phyloP scores from a whole-genome alignment of 2,113 vertebrate species.

The Podarcis cretensis region DNA sequence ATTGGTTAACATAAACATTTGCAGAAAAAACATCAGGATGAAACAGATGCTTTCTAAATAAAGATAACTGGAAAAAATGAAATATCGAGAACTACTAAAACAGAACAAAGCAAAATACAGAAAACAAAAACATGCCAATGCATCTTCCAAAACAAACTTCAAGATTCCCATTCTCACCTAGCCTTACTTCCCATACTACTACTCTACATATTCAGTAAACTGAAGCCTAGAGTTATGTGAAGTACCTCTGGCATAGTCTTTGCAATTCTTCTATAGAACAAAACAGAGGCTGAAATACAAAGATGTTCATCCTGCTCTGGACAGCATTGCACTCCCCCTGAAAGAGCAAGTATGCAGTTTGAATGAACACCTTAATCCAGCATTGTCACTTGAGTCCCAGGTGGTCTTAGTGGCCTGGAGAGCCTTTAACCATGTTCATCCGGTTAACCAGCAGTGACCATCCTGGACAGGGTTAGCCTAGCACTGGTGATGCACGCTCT shows the following conservation, averaged over 20 bases:
- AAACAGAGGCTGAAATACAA: not conserved
- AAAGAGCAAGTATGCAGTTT: too few relatives aligned
- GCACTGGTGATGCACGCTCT: too few relatives aligned
- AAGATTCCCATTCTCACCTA: not conserved
- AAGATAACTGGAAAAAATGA: not conserved
- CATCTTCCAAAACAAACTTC: not conserved
- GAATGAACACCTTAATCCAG: too few relatives aligned
- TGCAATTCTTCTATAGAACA: not conserved
- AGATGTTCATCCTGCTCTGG: not conserved
- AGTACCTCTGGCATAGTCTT: not conserved
- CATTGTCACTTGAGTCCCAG: too few relatives aligned
- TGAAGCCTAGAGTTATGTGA: not conserved
- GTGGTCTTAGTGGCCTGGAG: too few relatives aligned
- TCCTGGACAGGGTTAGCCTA: too few relatives aligned
- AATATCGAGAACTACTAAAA: not conserved
- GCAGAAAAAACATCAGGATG: not conserved
- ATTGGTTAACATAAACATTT: not conserved
- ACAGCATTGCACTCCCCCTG: not conserved
- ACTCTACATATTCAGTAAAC: not conserved
- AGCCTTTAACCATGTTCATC: too few relatives aligned
- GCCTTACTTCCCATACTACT: not conserved
- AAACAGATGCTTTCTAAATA: not conserved
- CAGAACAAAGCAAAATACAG: constrained; percentile 11
- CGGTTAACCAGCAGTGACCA: too few relatives aligned
- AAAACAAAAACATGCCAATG: not conserved